A percentile compares a stretch with the other conserved stretches of the same genome.
phyloP scores from a whole-genome alignment of 2,113 vertebrate genomes.

The Stigmatopora nigra region DNA sequence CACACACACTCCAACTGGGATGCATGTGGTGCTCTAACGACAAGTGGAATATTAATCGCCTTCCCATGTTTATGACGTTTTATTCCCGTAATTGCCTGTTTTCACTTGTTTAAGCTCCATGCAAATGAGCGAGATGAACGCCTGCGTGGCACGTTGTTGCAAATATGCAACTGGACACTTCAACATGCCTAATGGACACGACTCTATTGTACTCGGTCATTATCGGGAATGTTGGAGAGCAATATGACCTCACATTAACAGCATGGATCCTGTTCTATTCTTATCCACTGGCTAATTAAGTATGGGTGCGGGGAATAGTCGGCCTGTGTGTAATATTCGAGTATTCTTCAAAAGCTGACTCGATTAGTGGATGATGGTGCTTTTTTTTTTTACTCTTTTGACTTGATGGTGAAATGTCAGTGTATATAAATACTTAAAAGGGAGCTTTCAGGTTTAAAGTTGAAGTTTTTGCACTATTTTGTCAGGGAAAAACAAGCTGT shows the following conservation, averaged over 20 bases:
- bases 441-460: slow-evolving; percentile 2
- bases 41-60: slow-evolving; percentile 56
- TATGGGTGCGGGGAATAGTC: slow-evolving; percentile 36
- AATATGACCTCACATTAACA: slow-evolving; percentile 65
- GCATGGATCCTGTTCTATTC: slow-evolving; percentile 56
- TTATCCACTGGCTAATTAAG: slow-evolving; percentile 56
- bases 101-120: slow-evolving; percentile 50
- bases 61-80: slow-evolving; percentile 35
- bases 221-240: slow-evolving; percentile 62
- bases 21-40: slow-evolving; percentile 51
- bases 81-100: slow-evolving; percentile 51
- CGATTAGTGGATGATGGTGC: slow-evolving; percentile 26
- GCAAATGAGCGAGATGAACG: slow-evolving; percentile 47
- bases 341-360: slow-evolving; percentile 25
- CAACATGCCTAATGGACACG: slow-evolving; percentile 64
- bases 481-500: slow-evolving; percentile 20
- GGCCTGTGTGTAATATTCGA: slow-evolving; percentile 5
- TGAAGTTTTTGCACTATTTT: slow-evolving; percentile 20
- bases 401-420: slow-evolving; percentile 9
- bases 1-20: slow-evolving; percentile 41
- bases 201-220: slow-evolving; percentile 64
- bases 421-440: slow-evolving; percentile 11
- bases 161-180: slow-evolving; percentile 60
- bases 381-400: slow-evolving; percentile 21
- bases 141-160: slow-evolving; percentile 49